A percentile compares a stretch with the other conserved stretches of the same genome.
Evolutionary conservation across 2,888 invertebrate genomes (phyloP).

Genomic region (Drosophila siamana): DNA sequence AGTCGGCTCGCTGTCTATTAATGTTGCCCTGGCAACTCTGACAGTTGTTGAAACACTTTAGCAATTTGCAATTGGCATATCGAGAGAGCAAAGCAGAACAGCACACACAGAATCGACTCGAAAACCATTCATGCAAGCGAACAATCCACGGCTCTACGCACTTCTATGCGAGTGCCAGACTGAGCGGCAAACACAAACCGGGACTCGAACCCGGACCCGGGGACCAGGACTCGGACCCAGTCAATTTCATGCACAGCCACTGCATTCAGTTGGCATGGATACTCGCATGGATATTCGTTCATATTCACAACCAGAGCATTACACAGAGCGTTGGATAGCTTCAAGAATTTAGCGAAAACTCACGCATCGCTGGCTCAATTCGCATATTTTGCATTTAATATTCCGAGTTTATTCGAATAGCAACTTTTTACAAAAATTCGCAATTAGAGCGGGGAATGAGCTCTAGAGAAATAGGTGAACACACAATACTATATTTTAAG

Average conservation of each 20-base stretch:
- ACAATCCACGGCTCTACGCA: conserved; percentile 68
- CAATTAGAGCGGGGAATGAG: neutral
- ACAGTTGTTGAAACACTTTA: conserved; percentile 39
- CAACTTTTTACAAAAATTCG: neutral
- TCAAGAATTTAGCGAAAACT: conserved; percentile 29
- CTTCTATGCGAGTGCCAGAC: conserved; percentile 45
- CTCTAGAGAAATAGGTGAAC: neutral
- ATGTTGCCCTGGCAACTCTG: conserved; percentile 69
- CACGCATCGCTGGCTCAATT: conserved; percentile 45
- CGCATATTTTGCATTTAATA: conserved; percentile 41
- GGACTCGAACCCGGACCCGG: neutral
- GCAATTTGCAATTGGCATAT: conserved; percentile 74
- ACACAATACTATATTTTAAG: neutral
- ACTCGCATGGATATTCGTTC: conserved; percentile 6
- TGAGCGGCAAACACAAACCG: neutral
- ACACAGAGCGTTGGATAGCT: neutral
- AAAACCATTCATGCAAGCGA: conserved; percentile 70
- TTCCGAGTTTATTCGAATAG: conserved; percentile 39
- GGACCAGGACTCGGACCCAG: neutral
- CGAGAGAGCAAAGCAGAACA: conserved; percentile 58
- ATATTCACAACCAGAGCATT: neutral
- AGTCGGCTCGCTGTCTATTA: conserved; percentile 52
- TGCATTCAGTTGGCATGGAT: conserved; percentile 41
- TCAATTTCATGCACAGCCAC: neutral
- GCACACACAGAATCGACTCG: conserved; percentile 41